Base-by-base conservation (phyloP, 2,888 invertebrate species). In the Pristionchus maxplancki region DNA sequence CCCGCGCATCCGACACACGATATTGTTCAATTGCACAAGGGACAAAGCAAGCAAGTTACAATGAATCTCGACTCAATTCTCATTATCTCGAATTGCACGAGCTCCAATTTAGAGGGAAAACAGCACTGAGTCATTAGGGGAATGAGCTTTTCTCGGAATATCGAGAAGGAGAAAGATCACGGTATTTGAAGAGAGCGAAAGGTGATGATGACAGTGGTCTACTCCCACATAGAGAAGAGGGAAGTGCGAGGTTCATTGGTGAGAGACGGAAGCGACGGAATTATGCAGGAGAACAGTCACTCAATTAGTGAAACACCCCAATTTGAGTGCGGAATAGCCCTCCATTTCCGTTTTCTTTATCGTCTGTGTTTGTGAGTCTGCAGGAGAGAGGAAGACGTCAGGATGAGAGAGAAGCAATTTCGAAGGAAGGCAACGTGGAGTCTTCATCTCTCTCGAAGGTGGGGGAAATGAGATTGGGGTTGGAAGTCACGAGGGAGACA, bases 71-170 rank as follows among this genome's bases (percentile, higher is more conserved):
- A 9, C 11, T 28, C 78, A n/a, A 40, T 78, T 78, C 44, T 44
- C 78, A 78, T 78, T 78, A 71, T 34, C 74, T 28, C 78, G n/a
- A 48, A 78, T 78, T 78, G 78, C 78, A 40, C 48, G n/a, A 8
- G 44, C 78, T 24, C 20, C 71, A 78, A 78, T 78, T 78, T n/a
- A 44, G n/a, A 48, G 28, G 48, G 44, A 78, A 40, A 78, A 78
- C 78, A 67, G 34, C 67, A 78, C 78, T 78, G 44, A 78, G 5
- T 78, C 78, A 78, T 78, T 78, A 78, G 40, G 5, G 28, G 78
- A 78, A 78, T 78, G 78, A 78, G 78, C 78, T 40, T 24, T 20
- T 78, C n/a, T 67, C 34, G 31, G 67, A 67, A 31, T 67, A 15
- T 67, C 34, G 31, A 15, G 67, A 8, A n/a, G 64, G 64, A 17